Evolutionary conservation across 2,113 vertebrate species (phyloP).

Genomic region (Podocnemis expansa): DNA sequence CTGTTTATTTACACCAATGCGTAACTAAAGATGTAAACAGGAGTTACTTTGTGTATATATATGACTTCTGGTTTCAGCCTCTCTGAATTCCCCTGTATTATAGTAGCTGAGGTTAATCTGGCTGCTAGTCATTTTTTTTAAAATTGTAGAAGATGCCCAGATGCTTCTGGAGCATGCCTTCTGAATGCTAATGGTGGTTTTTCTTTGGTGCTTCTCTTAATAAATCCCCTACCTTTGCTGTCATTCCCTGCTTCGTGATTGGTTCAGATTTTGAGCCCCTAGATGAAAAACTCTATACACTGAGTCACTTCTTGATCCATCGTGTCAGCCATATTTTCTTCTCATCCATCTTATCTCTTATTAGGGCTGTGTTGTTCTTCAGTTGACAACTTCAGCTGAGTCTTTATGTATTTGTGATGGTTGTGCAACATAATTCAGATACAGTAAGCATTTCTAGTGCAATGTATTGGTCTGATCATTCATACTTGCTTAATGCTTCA

Average conservation of each 20-base stretch:
- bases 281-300: background rate
- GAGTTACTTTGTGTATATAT: background rate
- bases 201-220: background rate
- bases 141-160: background rate
- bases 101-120: background rate
- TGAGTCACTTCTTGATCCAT: background rate
- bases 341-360: background rate
- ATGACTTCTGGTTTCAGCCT: background rate
- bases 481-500: background rate
- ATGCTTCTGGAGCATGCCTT: accelerated
- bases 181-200: background rate
- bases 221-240: background rate
- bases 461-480: background rate
- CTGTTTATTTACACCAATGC: accelerated
- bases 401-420: background rate
- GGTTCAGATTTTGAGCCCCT: background rate
- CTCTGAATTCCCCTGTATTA: background rate
- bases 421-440: background rate
- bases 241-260: background rate
- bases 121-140: background rate
- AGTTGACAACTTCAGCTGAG: accelerated
- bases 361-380: background rate
- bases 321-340: background rate
- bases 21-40: background rate
- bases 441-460: too few relatives aligned